phyloP scores from a whole-genome alignment of 2,888 invertebrate species.

The Rotaria magnacalcarata region DNA sequence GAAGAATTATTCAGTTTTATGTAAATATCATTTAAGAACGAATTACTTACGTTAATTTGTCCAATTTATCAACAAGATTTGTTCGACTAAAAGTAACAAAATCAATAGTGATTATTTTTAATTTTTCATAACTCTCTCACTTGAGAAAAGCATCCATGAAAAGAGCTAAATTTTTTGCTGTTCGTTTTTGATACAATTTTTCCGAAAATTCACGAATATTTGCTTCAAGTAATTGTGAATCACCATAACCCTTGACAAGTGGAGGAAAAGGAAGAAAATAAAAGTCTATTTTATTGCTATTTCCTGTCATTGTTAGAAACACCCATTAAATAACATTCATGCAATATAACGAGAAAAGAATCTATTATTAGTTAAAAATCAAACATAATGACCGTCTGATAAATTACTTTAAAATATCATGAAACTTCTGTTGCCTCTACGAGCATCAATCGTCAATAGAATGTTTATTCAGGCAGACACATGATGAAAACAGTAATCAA shows the following conservation, averaged over 20 bases:
- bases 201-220: conserved; percentile 73
- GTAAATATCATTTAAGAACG: background rate
- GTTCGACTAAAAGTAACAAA: conserved; percentile 51
- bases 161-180: conserved; percentile 74
- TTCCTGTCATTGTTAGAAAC: too few relatives aligned
- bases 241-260: conserved; percentile 49
- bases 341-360: background rate
- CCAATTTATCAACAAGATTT: conserved; percentile 62
- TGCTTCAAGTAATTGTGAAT: conserved; percentile 65
- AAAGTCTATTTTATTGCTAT: too few relatives aligned
- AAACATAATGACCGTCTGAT: too few relatives aligned
- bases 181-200: conserved; percentile 70
- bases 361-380: background rate
- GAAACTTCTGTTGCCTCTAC: background rate
- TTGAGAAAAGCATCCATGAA: conserved; percentile 77
- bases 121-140: conserved; percentile 62
- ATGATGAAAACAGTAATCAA: background rate
- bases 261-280: too few relatives aligned
- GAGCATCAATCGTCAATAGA: background rate
- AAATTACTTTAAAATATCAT: background rate
- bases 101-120: background rate
- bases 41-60: conserved; percentile 65
- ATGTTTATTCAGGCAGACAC: background rate
- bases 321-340: background rate
- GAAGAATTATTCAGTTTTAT: background rate